phyloP scores from a whole-genome alignment of 2,113 vertebrate genomes.

The pig (Sus scrofa) region T2T-Sscrofa CM000820.6:116633001-116633500 shows the following conservation, averaged over 20 bases:
- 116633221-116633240: too few relatives aligned
- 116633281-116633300: too few relatives aligned
- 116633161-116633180: too few relatives aligned
- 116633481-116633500: neutral
- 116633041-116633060: neutral
- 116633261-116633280: too few relatives aligned
- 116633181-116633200: too few relatives aligned
- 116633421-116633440: too few relatives aligned
- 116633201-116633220: too few relatives aligned
- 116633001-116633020: neutral
- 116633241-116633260: too few relatives aligned
- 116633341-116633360: neutral
- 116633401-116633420: neutral
- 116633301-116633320: too few relatives aligned
- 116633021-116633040: neutral
- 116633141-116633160: neutral
- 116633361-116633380: neutral
- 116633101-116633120: neutral
- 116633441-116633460: fast-evolving
- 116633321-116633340: neutral
- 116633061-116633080: fast-evolving
- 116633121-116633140: neutral
- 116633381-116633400: neutral
- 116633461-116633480: neutral
- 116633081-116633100: neutral